A percentile compares a stretch with the other conserved stretches of the same genome.
phyloP scores from a whole-genome alignment of 2,888 invertebrate genomes.

The Axea sp. region DNA sequence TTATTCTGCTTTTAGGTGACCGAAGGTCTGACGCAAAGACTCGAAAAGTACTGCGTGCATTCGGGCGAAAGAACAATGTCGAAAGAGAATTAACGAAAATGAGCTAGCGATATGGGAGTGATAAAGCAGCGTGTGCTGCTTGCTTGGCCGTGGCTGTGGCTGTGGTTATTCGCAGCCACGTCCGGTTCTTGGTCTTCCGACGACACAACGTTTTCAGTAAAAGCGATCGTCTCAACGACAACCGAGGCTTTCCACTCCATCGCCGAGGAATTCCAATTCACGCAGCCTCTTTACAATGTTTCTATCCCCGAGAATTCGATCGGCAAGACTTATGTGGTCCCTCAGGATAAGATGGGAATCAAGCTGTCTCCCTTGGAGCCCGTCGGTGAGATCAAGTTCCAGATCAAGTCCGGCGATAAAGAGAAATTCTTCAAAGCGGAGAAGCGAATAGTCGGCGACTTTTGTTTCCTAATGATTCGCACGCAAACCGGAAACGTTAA shows the following conservation, averaged over 20 bases:
- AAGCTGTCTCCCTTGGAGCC: slow-evolving; percentile 77
- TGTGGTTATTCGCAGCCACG: slow-evolving; percentile 75
- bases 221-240: slow-evolving; percentile 26
- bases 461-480: slow-evolving; percentile 94
- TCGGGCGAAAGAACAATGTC: slow-evolving; percentile 11
- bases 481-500: slow-evolving; percentile 92
- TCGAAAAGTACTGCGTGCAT: slow-evolving; percentile 5
- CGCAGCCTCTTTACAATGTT: slow-evolving; percentile 89
- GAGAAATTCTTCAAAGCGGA: slow-evolving; percentile 96
- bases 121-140: slow-evolving; percentile 76
- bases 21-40: neutral
- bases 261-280: slow-evolving; percentile 84
- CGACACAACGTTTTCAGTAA: slow-evolving; percentile 52
- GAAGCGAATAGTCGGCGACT: slow-evolving; percentile 93
- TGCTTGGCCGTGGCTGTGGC: slow-evolving; percentile 77
- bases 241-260: slow-evolving; percentile 41
- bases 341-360: slow-evolving; percentile 91
- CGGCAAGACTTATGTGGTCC: slow-evolving; percentile 91
- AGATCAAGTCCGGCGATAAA: slow-evolving; percentile 91
- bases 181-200: slow-evolving; percentile 67
- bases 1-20: too few relatives aligned
- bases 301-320: slow-evolving; percentile 95
- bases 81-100: slow-evolving; percentile 66
- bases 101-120: slow-evolving; percentile 78
- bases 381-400: slow-evolving; percentile 85